phyloP scores from a whole-genome alignment of 2,888 invertebrate species.

The Invenusta paracnida region DNA sequence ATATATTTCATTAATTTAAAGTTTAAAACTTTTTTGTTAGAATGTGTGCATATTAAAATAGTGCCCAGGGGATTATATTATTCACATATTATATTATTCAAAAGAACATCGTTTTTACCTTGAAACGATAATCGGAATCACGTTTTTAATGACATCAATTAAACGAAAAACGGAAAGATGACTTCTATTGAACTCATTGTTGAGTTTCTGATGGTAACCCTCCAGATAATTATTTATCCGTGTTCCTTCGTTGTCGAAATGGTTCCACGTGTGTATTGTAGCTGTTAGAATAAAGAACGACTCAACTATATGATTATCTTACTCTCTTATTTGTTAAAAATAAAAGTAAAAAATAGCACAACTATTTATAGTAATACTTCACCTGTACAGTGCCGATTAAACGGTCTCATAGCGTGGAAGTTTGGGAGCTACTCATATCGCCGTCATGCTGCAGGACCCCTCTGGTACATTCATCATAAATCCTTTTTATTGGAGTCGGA shows the following conservation, averaged over 20 bases:
- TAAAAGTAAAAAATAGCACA: background rate
- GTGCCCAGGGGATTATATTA: too few relatives aligned
- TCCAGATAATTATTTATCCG: background rate
- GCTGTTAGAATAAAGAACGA: too few relatives aligned
- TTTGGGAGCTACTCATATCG: background rate
- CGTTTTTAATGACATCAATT: background rate
- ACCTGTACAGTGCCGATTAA: background rate
- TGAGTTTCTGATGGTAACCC: background rate
- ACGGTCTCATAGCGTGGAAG: background rate
- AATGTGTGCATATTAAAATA: too few relatives aligned
- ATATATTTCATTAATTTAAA: background rate
- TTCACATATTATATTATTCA: too few relatives aligned
- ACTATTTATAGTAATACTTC: too few relatives aligned
- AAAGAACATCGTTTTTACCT: too few relatives aligned
- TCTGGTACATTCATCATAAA: background rate
- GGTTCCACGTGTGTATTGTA: too few relatives aligned
- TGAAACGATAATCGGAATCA: background rate
- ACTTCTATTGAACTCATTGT: background rate
- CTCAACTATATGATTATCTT: background rate
- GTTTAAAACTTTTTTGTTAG: too few relatives aligned
- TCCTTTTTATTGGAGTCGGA: background rate
- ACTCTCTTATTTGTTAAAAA: background rate
- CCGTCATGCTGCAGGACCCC: background rate
- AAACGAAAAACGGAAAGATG: background rate
- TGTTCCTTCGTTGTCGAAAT: background rate